These are phyloP conservation scores for Acanthurus lineatus DNA, from an alignment of 2,797 vertebrate species.

Conservation along the genomic window DNA sequence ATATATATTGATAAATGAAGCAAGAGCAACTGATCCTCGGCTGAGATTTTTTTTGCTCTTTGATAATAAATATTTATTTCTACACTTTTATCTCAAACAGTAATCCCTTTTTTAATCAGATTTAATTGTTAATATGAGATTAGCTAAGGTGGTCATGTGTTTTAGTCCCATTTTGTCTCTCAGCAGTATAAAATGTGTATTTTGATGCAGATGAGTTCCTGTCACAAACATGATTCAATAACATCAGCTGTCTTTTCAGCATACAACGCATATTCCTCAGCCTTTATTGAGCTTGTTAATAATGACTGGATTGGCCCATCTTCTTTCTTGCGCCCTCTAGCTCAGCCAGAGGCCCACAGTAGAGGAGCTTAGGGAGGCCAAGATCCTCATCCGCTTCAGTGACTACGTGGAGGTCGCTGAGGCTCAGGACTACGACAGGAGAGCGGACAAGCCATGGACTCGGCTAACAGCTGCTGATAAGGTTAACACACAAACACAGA, in stretches of 20 bases:
- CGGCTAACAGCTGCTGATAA: slow-evolving; percentile 96
- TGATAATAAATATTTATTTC: not conserved
- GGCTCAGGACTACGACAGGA: slow-evolving; percentile 96
- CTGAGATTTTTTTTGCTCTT: not conserved
- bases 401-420: slow-evolving; percentile 98
- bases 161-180: no score
- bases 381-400: slow-evolving; percentile 98
- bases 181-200: no score
- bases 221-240: not conserved
- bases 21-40: not conserved
- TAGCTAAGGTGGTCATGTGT: no score
- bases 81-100: no score
- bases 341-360: slow-evolving; percentile 97
- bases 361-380: slow-evolving; percentile 95
- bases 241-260: not conserved
- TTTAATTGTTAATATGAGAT: no score
- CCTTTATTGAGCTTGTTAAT: not conserved
- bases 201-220: not conserved
- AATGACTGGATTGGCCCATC: not conserved
- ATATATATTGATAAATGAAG: not conserved
- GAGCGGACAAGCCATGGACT: slow-evolving; percentile 98
- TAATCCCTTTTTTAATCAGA: no score
- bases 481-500: slow-evolving; percentile 72
- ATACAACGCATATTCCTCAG: not conserved
- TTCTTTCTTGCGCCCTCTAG: slow-evolving; percentile 72